Conservation (phyloP, 2,888 invertebrate genomes). For the Frankliniella intonsa region DNA sequence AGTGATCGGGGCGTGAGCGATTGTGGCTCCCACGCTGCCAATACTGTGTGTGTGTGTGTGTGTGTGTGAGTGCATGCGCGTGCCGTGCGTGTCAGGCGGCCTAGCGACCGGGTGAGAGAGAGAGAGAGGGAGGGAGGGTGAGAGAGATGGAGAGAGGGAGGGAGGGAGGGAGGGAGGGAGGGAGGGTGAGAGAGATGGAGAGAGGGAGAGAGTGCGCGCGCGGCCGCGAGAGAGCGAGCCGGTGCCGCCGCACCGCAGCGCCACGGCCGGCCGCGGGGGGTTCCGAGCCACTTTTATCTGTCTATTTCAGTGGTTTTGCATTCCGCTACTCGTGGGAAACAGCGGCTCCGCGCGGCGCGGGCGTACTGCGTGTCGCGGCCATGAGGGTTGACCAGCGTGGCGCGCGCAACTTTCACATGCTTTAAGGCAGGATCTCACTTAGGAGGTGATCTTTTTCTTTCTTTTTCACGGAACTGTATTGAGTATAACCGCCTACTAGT, state of each 20-base stretch:
- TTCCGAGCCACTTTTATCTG: conserved; percentile 24
- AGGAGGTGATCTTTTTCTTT: too few relatives aligned
- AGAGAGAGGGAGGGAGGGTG: not conserved
- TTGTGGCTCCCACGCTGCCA: not conserved
- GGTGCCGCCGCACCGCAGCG: too few relatives aligned
- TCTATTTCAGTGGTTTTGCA: conserved; percentile 26
- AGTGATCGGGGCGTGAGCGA: not conserved
- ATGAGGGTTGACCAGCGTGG: too few relatives aligned
- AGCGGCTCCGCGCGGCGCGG: not conserved
- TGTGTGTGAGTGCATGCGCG: not conserved
- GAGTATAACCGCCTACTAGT: too few relatives aligned
- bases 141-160: too few relatives aligned
- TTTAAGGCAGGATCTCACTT: too few relatives aligned
- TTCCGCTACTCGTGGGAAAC: conserved; percentile 17
- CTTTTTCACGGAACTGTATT: too few relatives aligned
- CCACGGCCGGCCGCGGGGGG: not conserved
- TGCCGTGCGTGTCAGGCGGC: not conserved
- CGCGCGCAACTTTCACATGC: too few relatives aligned
- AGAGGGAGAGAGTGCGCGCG: not conserved
- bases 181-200: too few relatives aligned
- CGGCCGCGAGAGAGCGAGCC: not conserved
- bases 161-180: too few relatives aligned
- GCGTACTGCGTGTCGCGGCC: not conserved
- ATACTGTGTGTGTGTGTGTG: not conserved
- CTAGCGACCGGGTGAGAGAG: not conserved